A percentile compares a stretch with the other conserved stretches of the same genome.
Evolutionary conservation across 2,113 vertebrate species (phyloP).

Genomic region (Neogale vison): DNA sequence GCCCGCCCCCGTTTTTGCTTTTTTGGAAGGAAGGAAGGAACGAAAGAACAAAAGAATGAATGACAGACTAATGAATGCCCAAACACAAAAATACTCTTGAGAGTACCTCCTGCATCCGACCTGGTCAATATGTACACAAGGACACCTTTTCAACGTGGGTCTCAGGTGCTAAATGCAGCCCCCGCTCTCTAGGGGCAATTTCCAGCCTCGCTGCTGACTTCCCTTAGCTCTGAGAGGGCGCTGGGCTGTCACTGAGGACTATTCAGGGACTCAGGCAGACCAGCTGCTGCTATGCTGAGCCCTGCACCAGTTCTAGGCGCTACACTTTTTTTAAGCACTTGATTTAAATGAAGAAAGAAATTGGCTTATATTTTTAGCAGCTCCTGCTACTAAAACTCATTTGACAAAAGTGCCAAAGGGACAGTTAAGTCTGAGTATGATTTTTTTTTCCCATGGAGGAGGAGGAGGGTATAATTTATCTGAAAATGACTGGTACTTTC

Average conservation of each 20-base stretch:
- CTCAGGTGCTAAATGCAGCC: background rate
- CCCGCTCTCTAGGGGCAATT: background rate
- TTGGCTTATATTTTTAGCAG: slow-evolving; percentile 80
- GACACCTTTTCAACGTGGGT: background rate
- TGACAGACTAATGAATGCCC: background rate
- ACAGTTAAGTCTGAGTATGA: slow-evolving; percentile 79
- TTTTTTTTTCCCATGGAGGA: slow-evolving; percentile 77
- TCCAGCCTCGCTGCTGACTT: background rate
- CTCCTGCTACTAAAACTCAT: slow-evolving; percentile 82
- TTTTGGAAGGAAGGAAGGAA: background rate
- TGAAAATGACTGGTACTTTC: slow-evolving; percentile 81
- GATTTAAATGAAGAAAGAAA: slow-evolving; percentile 77
- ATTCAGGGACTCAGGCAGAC: background rate
- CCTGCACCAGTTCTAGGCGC: slow-evolving; percentile 56
- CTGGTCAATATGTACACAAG: background rate
- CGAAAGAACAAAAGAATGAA: background rate
- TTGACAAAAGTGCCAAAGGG: slow-evolving; percentile 81
- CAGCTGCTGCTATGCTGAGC: slow-evolving; percentile 16
- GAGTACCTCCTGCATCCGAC: background rate
- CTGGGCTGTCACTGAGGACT: slow-evolving; percentile 2
- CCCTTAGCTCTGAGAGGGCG: background rate
- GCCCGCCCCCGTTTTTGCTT: background rate
- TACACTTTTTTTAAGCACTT: slow-evolving; percentile 74
- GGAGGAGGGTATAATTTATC: slow-evolving; percentile 79
- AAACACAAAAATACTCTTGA: background rate